Evolutionary conservation across 2,888 invertebrate genomes (phyloP), one percentile per base, ranked within the genome.

Genomic region (Bibio marci): DNA sequence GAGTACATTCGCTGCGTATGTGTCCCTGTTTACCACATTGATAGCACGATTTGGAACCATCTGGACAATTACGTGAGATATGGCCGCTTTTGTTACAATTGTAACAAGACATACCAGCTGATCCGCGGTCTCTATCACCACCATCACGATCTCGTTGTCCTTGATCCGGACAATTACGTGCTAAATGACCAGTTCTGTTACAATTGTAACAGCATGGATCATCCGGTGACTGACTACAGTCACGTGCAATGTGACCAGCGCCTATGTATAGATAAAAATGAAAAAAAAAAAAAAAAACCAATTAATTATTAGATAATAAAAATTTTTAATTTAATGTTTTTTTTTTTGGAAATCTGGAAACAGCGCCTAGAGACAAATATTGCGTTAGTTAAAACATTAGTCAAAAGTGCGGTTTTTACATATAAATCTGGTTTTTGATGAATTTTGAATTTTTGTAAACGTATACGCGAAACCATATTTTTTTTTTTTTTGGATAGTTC

Each of bases 61-160:
- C 82, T 41, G 82, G 82, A 66, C 82, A 83, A 65, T 76, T 79
- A 56, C 82, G 77, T 44, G 82, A 87, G 60, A 91, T 82, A 69
- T 91, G 91, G 51, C 90, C 91, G 48, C 82, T 78, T 71, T 87
- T 86, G 68, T 83, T 85, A 72, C 91, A 92, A 66, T 85, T 91
- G 74, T 91, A 92, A 71, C 91, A 92, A 54, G 85, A 83, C 63
- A 80, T 73, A 17, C 17, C 17, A 14, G 32, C 11, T 64, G 56
- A 55, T 47, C 45, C 48, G 30, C 37, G 26, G 12, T 18, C 15
- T 4, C 37, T 25, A 22, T 36, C 36, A 30, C 25, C 39, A 13
- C 39, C 31, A 19, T 30, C 39, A 7, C 39, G 35, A 15, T 35
- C 39, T 66, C 69, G 58, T 73, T 73, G 45, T 73, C 72, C 52